phyloP scores from a whole-genome alignment of 2,888 invertebrate species.

The Lepidonotus clava region DNA sequence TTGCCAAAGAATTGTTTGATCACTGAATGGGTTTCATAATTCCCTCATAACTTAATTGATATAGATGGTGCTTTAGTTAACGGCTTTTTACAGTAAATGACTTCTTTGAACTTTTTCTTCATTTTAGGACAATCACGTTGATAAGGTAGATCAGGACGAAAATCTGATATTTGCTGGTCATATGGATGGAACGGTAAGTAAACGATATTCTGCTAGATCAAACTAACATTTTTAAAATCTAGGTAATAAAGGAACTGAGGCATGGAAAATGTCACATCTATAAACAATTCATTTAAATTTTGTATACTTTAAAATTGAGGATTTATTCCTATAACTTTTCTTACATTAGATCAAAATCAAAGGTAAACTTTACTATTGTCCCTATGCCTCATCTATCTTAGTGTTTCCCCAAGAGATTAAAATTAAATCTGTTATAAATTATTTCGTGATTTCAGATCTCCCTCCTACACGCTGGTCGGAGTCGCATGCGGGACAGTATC shows the following conservation, averaged over 20 bases:
- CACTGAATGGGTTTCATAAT: no score
- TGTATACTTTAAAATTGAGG: not conserved
- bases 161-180: constrained; percentile 56
- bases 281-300: not conserved
- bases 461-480: constrained; percentile 66
- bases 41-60: no score
- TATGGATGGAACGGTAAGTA: constrained; percentile 55
- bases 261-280: not conserved
- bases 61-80: no score
- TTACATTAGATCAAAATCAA: not conserved
- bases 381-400: not conserved
- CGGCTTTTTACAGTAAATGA: no score
- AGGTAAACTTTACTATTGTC: not conserved
- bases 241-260: no score
- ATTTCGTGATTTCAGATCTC: constrained; percentile 64
- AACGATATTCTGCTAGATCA: not conserved
- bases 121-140: constrained; percentile 10
- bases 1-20: no score
- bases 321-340: not conserved
- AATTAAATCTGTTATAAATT: not conserved
- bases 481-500: constrained; percentile 43
- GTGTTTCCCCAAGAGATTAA: no score
- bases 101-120: no score
- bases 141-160: constrained; percentile 4
- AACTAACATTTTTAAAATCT: not conserved